Evolutionary conservation across 2,888 invertebrate species (phyloP).

Genomic region (Erpobdella octoculata): DNA sequence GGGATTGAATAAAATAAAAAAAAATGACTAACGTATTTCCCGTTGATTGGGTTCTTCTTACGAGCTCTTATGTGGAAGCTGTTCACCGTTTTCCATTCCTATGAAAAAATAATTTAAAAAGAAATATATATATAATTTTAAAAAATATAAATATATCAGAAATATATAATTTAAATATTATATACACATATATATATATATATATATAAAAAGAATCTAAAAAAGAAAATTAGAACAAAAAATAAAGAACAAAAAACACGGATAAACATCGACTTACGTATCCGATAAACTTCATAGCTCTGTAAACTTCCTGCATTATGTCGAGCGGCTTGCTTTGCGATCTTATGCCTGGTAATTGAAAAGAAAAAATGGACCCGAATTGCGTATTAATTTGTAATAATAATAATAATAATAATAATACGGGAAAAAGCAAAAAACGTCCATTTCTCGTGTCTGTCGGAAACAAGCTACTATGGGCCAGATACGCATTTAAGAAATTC

Average conservation of each 20-base stretch:
- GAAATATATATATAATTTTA: not conserved
- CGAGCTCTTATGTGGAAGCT: slow-evolving; percentile 89
- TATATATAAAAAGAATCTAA: too few species aligned
- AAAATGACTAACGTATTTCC: slow-evolving; percentile 65
- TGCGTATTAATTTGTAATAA: not conserved
- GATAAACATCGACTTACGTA: slow-evolving; percentile 60
- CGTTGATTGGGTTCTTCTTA: slow-evolving; percentile 73
- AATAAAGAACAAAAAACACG: slow-evolving; percentile 8
- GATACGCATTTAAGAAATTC: too few species aligned
- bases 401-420: not conserved
- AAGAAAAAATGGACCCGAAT: not conserved
- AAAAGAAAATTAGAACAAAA: not conserved
- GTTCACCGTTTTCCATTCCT: slow-evolving; percentile 97
- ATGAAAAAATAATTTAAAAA: slow-evolving; percentile 30
- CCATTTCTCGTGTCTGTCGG: too few species aligned
- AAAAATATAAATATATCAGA: not conserved
- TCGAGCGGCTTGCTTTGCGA: slow-evolving; percentile 98
- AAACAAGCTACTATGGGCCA: too few species aligned
- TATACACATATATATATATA: too few species aligned
- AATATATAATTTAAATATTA: too few species aligned
- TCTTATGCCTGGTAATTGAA: slow-evolving; percentile 67
- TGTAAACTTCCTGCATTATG: slow-evolving; percentile 98
- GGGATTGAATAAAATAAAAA: too few species aligned
- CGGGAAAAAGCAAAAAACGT: too few species aligned
- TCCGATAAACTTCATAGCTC: slow-evolving; percentile 94